A percentile compares a stretch with the other conserved stretches of the same genome.
These are phyloP conservation scores for Criorhina ranunculi DNA, from an alignment of 2,888 invertebrate genomes.

Conservation along the genomic window DNA sequence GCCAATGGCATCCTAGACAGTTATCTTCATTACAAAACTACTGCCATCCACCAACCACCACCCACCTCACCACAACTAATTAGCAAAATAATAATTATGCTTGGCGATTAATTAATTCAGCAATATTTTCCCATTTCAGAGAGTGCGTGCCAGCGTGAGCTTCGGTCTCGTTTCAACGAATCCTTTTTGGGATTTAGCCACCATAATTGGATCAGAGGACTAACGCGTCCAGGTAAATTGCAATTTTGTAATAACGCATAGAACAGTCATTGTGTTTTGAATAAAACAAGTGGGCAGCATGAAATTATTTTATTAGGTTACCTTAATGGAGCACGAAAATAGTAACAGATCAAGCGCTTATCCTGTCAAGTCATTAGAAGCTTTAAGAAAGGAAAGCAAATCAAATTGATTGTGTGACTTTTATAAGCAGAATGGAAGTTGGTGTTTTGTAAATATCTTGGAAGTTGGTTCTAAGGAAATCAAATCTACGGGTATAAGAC, in stretches of 20 bases:
- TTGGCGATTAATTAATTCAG: constrained; percentile 70
- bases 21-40: constrained; percentile 52
- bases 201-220: constrained; percentile 64
- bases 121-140: constrained; percentile 73
- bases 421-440: background rate
- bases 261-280: background rate
- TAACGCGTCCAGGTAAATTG: constrained; percentile 63
- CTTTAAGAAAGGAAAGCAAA: too few relatives aligned
- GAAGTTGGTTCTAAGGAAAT: too few relatives aligned
- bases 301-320: constrained; percentile 53
- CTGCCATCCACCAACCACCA: background rate
- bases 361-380: background rate
- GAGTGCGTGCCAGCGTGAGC: constrained; percentile 43
- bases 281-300: constrained; percentile 37
- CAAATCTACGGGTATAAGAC: too few relatives aligned
- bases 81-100: constrained; percentile 70
- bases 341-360: constrained; percentile 46
- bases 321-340: constrained; percentile 48
- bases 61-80: constrained; percentile 46
- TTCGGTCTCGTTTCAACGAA: constrained; percentile 40
- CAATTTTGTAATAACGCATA: constrained; percentile 39
- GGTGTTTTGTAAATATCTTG: background rate
- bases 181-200: constrained; percentile 59
- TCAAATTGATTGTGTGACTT: background rate
- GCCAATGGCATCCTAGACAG: constrained; percentile 17